Conservation (phyloP, 2,888 invertebrate species). For the Caenorhabditis macrosperma region DNA sequence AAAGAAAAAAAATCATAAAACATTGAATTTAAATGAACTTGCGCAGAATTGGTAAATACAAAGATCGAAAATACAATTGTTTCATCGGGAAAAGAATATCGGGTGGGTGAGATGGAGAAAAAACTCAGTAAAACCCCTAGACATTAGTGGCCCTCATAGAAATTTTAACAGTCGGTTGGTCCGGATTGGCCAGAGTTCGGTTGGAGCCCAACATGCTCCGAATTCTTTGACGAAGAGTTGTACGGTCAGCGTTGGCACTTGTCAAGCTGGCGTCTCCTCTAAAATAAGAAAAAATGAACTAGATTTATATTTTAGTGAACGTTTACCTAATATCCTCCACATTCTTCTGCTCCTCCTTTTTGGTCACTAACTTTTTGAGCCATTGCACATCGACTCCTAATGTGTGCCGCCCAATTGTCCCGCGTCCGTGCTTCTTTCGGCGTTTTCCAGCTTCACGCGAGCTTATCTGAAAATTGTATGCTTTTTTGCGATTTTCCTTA, state of each 20-base stretch:
- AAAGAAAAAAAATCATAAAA: not conserved
- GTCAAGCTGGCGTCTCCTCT: slow-evolving; percentile 57
- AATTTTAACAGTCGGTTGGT: slow-evolving; percentile 34
- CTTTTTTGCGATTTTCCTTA: not conserved
- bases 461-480: slow-evolving; percentile 23
- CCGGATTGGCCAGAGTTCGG: slow-evolving; percentile 49
- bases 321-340: slow-evolving; percentile 46
- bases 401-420: slow-evolving; percentile 75
- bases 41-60: not conserved
- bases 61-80: not conserved
- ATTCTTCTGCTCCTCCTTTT: slow-evolving; percentile 56
- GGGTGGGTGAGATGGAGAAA: not conserved
- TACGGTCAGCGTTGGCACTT: slow-evolving; percentile 36
- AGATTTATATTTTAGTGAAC: not conserved
- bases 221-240: slow-evolving; percentile 63
- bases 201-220: slow-evolving; percentile 67
- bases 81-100: slow-evolving; percentile 3
- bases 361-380: slow-evolving; percentile 72
- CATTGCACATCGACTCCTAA: slow-evolving; percentile 79
- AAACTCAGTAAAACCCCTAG: slow-evolving; percentile 4
- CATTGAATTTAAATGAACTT: slow-evolving; percentile 1
- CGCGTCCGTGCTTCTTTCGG: slow-evolving; percentile 75
- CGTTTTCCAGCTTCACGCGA: slow-evolving; percentile 49
- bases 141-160: slow-evolving; percentile 48
- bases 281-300: not conserved